A percentile compares a stretch with the other conserved stretches of the same genome.
phyloP scores from a whole-genome alignment of 2,797 vertebrate genomes.

The Anguilla pacifica region DNA sequence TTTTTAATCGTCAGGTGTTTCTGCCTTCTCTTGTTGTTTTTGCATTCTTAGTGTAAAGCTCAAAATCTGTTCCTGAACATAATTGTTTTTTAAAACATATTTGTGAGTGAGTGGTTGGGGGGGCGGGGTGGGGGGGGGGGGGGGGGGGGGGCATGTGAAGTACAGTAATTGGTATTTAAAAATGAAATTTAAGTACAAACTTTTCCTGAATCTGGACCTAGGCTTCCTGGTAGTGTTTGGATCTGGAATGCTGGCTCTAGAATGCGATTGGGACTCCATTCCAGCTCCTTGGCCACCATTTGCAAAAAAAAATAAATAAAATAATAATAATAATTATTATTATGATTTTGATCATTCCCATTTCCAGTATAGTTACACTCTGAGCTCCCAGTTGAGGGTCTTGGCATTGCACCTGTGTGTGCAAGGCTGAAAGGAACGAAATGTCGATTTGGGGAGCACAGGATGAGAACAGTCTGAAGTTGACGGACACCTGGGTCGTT shows the following conservation, averaged over 20 bases:
- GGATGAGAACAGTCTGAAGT: not conserved
- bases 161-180: too few relatives aligned
- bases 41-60: conserved; percentile 75
- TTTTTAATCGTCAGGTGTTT: conserved; percentile 55
- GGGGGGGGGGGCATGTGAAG: not conserved
- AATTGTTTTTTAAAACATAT: not conserved
- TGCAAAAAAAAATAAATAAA: too few relatives aligned
- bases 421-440: not conserved
- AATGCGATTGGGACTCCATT: not conserved
- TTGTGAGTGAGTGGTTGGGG: not conserved
- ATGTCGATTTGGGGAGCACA: not conserved
- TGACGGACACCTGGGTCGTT: too few relatives aligned
- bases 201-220: not conserved
- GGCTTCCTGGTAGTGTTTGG: not conserved
- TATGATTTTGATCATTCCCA: too few relatives aligned
- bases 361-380: too few relatives aligned
- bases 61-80: conserved; percentile 56
- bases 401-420: not conserved
- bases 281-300: not conserved
- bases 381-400: not conserved
- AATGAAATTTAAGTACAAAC: not conserved
- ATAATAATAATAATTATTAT: too few relatives aligned
- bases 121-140: too few relatives aligned
- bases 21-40: conserved; percentile 52
- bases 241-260: not conserved